Conservation (phyloP, 2,888 invertebrate species). For the Drosophila vallismaia region DNA sequence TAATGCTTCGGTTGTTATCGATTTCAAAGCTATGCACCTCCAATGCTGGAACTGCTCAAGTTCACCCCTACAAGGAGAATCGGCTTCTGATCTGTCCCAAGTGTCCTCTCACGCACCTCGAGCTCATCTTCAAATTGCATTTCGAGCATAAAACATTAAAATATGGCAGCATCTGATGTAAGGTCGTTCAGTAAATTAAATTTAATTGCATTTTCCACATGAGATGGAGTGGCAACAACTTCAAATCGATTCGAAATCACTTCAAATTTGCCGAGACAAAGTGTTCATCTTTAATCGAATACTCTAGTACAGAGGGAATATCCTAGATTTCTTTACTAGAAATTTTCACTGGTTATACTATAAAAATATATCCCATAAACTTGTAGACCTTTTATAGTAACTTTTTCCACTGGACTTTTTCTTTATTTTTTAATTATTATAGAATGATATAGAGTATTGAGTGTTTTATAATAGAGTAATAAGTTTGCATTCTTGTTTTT, state of each 20-base stretch:
- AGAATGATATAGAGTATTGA: conserved; percentile 13
- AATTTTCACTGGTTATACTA: no score
- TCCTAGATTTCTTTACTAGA: no score
- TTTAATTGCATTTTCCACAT: conserved; percentile 52
- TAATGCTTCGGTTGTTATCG: conserved; percentile 11
- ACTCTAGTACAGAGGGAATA: conserved; percentile 12
- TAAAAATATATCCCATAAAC: no score
- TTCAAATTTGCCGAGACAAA: conserved; percentile 26
- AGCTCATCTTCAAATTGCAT: conserved; percentile 72
- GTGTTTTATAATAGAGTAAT: neutral
- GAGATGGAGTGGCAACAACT: conserved; percentile 42
- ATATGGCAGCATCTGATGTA: conserved; percentile 29
- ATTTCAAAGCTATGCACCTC: conserved; percentile 2
- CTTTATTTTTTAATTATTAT: neutral
- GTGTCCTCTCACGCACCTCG: conserved; percentile 58
- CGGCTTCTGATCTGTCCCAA: conserved; percentile 43
- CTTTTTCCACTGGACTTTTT: no score
- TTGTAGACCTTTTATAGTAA: no score
- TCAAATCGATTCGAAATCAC: conserved; percentile 44
- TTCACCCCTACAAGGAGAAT: conserved; percentile 46
- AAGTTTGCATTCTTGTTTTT: conserved; percentile 12
- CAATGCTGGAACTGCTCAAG: conserved; percentile 43
- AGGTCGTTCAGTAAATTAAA: conserved; percentile 68
- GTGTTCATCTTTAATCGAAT: conserved; percentile 4
- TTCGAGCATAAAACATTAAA: conserved; percentile 40